A percentile compares a stretch with the other conserved stretches of the same genome.
These are phyloP conservation scores for Arvicanthis niloticus DNA, from an alignment of 2,113 vertebrate genomes.

Conservation along the genomic window DNA sequence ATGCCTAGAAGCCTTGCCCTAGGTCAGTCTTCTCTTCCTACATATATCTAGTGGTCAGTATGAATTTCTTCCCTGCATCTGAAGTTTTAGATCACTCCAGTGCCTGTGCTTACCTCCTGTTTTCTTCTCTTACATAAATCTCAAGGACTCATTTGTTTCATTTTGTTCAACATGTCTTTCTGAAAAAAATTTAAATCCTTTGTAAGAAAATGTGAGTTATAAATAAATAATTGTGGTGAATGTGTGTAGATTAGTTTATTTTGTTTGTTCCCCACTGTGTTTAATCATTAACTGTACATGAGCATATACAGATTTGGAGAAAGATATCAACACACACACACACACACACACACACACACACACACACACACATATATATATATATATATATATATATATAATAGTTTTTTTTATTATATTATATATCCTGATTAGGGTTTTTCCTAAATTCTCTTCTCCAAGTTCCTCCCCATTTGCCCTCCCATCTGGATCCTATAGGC, in stretches of 20 bases:
- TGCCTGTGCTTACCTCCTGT: background rate
- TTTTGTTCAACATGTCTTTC: slow-evolving; percentile 12
- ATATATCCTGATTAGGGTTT: too few species aligned
- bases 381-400: background rate
- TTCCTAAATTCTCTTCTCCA: too few species aligned
- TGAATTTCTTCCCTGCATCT: background rate
- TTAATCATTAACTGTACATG: slow-evolving; percentile 68
- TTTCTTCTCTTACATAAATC: background rate
- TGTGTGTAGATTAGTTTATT: slow-evolving; percentile 9
- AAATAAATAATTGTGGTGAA: slow-evolving; percentile 59
- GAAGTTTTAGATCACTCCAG: background rate
- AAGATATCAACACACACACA: background rate
- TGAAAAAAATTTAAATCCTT: slow-evolving; percentile 58
- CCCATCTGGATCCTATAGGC: background rate
- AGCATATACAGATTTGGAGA: slow-evolving; percentile 31
- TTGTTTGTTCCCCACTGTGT: slow-evolving; percentile 54
- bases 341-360: too few species aligned
- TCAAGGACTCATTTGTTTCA: slow-evolving; percentile 54
- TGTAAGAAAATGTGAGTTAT: slow-evolving; percentile 39
- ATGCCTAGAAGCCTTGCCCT: background rate
- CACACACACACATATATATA: too few species aligned
- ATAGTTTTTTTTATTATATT: too few species aligned
- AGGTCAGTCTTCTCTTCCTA: background rate
- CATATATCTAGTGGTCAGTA: background rate
- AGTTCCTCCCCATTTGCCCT: background rate